Conservation (phyloP, 2,797 vertebrate species). For the Cuniculus paca region DNA sequence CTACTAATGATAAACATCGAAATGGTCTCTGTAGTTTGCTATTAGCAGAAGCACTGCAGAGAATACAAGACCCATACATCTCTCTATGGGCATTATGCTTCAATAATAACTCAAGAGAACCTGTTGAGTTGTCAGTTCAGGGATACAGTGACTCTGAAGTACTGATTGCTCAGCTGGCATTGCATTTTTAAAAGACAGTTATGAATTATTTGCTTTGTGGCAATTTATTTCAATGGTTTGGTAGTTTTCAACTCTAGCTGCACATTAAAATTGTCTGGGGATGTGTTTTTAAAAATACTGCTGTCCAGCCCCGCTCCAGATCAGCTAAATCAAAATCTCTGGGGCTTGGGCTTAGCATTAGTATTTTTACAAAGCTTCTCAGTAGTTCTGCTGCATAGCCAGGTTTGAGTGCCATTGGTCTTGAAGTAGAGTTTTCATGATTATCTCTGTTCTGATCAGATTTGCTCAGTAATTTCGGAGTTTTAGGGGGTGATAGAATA, state of each 20-base stretch:
- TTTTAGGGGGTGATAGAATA: no score
- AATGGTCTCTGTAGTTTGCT: background rate
- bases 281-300: constrained; percentile 63
- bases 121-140: background rate
- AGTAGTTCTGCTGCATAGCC: background rate
- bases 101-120: background rate
- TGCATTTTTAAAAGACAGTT: constrained; percentile 48
- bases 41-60: background rate
- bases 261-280: constrained; percentile 55
- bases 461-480: background rate
- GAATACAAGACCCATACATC: background rate
- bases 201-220: constrained; percentile 65
- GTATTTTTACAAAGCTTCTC: constrained; percentile 2
- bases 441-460: background rate
- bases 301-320: background rate
- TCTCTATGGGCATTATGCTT: background rate
- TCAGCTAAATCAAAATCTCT: constrained; percentile 37
- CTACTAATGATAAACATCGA: background rate
- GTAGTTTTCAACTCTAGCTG: constrained; percentile 54
- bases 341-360: background rate
- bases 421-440: constrained; percentile 3
- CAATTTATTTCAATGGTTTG: constrained; percentile 67
- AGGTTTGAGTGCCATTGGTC: background rate
- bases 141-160: background rate
- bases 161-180: background rate